Base-by-base conservation (phyloP, 2,888 invertebrate species). In the Campaea margaritaria region DNA sequence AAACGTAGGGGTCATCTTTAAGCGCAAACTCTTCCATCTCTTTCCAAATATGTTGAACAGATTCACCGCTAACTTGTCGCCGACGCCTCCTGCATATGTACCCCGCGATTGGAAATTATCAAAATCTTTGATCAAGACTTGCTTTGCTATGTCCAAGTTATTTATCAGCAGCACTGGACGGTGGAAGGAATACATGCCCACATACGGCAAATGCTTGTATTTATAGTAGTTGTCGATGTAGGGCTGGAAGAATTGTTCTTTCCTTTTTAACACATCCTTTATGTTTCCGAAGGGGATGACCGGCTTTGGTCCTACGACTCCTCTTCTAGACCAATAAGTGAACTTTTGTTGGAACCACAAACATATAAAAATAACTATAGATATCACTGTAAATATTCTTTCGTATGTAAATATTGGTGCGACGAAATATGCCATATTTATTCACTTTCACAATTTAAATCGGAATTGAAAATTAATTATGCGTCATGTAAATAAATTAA, bases 21-120 rank as follows among this genome's bases (percentile, higher is more conserved):
- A 68, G 13, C 96, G 89, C 27, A 96, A 79, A 47, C 86, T 90
- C 73, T 93, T 95, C 96, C 96, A 96, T 49, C 93, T 87, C 9
- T 92, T 83, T 0, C 94, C 94, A 46, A 89, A 87, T 43, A 93
- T 76, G 58, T 93, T 89, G 69, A 95, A 94, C 5, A 96, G 78
- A 78, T 94, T 94, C 0, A 91, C 93, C 8, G 94, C 93, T 38
- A 95, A 68, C 0, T 93, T 94, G 78, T 95, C 95, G 14, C 93
- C 91, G 13, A 91, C 82, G 51, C 94, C 94, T 58, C 95, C 94
- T 9, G 86, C 90, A 73, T 94, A 94, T 36, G 94, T 86, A 0
- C 95, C 95, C 47, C 95, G 93, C 68, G 95, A 95, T 77, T 94
- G 93, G 68, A 96, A 96, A 77, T 94, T 86, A 11, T 87, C 87